phyloP scores from a whole-genome alignment of 2,888 invertebrate genomes.

The Drosophila subquinaria region DNA sequence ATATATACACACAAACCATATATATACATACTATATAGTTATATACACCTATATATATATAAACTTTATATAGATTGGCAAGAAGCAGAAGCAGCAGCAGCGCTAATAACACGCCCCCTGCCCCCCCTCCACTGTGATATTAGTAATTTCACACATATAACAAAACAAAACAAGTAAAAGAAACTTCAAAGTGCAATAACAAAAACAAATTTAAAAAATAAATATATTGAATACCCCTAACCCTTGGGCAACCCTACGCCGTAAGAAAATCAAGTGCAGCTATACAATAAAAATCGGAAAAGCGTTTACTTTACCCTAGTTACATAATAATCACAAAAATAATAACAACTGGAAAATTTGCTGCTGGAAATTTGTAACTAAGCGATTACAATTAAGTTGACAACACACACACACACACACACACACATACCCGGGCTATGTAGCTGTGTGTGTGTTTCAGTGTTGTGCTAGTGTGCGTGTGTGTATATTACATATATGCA shows the following conservation, averaged over 20 bases:
- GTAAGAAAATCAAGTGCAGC: conserved; percentile 33
- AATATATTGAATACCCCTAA: conserved; percentile 21
- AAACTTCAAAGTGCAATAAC: conserved; percentile 50
- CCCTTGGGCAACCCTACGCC: conserved; percentile 19
- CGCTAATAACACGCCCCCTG: conserved; percentile 43
- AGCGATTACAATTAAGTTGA: conserved; percentile 15
- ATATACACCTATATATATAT: conserved; percentile 50
- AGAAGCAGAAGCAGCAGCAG: conserved; percentile 28
- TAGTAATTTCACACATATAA: conserved; percentile 65
- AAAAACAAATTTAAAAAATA: background rate
- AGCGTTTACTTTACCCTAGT: conserved; percentile 45
- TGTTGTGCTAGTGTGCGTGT: conserved; percentile 6
- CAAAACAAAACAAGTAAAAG: conserved; percentile 12
- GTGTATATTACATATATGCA: conserved; percentile 9
- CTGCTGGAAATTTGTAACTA: conserved; percentile 10
- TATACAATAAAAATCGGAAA: conserved; percentile 24
- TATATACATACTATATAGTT: conserved; percentile 43
- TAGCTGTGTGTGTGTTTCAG: conserved; percentile 20
- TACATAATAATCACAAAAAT: conserved; percentile 7
- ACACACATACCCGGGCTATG: conserved; percentile 27
- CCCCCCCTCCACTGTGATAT: conserved; percentile 61
- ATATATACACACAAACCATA: conserved; percentile 62
- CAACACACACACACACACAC: conserved; percentile 20
- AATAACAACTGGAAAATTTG: conserved; percentile 5
- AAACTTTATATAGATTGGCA: conserved; percentile 54